These are phyloP conservation scores for Panzeria rudis DNA, from an alignment of 2,888 invertebrate genomes.

Conservation along the genomic window DNA sequence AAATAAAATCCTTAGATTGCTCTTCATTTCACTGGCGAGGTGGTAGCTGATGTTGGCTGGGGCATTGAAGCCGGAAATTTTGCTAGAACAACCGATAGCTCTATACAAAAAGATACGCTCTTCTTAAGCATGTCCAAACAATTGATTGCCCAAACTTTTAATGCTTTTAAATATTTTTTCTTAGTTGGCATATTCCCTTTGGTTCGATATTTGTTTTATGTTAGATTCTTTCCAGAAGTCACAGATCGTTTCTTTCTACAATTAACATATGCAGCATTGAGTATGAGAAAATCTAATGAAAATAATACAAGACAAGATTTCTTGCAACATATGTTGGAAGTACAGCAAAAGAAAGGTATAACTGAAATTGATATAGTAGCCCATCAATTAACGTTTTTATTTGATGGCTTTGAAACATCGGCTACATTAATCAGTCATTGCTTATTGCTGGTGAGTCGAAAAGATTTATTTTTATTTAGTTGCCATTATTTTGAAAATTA, in stretches of 20 bases:
- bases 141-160: conserved; percentile 69
- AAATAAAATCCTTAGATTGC: conserved; percentile 67
- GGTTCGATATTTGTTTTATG: conserved; percentile 53
- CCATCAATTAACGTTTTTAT: conserved; percentile 76
- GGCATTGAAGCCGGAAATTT: conserved; percentile 77
- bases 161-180: conserved; percentile 69
- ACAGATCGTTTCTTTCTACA: conserved; percentile 60
- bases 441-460: conserved; percentile 74
- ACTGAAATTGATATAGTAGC: conserved; percentile 73
- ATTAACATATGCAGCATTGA: conserved; percentile 38
- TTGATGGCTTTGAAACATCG: conserved; percentile 78
- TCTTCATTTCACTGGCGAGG: conserved; percentile 74
- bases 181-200: conserved; percentile 72
- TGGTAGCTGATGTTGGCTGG: conserved; percentile 77
- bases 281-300: conserved; percentile 66
- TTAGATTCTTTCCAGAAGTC: conserved; percentile 68
- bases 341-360: conserved; percentile 62
- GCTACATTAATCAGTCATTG: conserved; percentile 76
- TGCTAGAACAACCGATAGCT: neutral
- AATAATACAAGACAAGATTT: conserved; percentile 74
- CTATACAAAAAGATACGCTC: neutral
- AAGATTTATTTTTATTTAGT: neutral
- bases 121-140: conserved; percentile 71
- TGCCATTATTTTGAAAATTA: neutral
- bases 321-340: conserved; percentile 75